Conservation (phyloP, 2,797 vertebrate species). For the Sebastes itinus region DNA sequence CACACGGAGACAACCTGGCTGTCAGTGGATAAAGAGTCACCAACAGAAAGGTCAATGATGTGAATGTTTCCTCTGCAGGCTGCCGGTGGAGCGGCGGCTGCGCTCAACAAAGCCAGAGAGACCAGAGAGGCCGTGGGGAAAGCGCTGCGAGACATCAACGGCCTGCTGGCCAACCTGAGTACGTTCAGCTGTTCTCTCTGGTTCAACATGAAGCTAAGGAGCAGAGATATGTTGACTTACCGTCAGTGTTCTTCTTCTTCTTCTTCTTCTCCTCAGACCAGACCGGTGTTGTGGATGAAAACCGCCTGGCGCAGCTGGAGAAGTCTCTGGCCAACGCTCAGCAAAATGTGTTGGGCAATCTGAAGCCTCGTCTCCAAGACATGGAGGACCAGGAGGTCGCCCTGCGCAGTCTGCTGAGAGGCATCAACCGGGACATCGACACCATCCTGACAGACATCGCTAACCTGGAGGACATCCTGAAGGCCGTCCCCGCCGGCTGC, state of each 20-base stretch:
- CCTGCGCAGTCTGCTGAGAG: constrained; percentile 72
- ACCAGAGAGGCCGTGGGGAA: constrained; percentile 75
- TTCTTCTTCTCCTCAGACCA: constrained; percentile 72
- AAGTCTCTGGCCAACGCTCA: constrained; percentile 76
- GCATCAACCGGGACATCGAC: constrained; percentile 83
- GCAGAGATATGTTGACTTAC: no score
- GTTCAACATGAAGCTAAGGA: neutral
- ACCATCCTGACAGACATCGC: constrained; percentile 85
- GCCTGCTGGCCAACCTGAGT: constrained; percentile 85
- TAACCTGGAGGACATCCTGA: constrained; percentile 89
- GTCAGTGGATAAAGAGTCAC: no score
- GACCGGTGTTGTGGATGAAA: constrained; percentile 76
- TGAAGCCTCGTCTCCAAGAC: constrained; percentile 80
- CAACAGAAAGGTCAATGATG: no score
- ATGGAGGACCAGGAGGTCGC: constrained; percentile 77
- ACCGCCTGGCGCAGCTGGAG: constrained; percentile 81
- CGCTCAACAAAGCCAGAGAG: constrained; percentile 68
- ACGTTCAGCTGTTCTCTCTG: constrained; percentile 37
- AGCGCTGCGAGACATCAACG: constrained; percentile 74
- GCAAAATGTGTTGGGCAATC: constrained; percentile 65
- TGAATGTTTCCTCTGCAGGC: constrained; percentile 69
- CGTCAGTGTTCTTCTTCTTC: neutral
- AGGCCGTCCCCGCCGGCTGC: constrained; percentile 85
- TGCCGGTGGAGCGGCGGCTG: constrained; percentile 71
- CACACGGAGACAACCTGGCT: neutral